These are phyloP conservation scores for Plodia interpunctella DNA, from an alignment of 1,140 invertebrate genomes.

Conservation along the genomic window DNA sequence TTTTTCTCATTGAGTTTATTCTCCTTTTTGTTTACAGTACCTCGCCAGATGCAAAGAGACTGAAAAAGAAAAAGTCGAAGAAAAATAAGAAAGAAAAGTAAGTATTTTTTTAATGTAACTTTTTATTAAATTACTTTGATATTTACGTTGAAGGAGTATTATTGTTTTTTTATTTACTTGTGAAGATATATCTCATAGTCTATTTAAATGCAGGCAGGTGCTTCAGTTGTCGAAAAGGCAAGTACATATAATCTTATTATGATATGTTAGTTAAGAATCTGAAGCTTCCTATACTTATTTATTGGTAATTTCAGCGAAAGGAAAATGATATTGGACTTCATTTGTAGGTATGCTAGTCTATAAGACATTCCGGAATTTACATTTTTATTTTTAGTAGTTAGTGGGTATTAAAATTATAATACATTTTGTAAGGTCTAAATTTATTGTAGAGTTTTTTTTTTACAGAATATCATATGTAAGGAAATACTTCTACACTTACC, in stretches of 20 bases:
- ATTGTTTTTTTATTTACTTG: conserved; percentile 12
- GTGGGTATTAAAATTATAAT: not conserved
- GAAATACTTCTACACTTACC: too few species aligned
- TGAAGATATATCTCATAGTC: conserved; percentile 22
- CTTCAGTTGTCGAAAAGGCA: conserved; percentile 61
- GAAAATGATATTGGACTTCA: conserved; percentile 61
- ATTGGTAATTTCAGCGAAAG: conserved; percentile 63
- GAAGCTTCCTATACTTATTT: conserved; percentile 10
- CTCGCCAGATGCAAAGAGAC: conserved; percentile 80
- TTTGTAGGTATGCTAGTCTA: conserved; percentile 59
- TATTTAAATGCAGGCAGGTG: conserved; percentile 61
- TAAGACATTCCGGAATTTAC: conserved; percentile 11
- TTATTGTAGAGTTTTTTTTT: too few species aligned
- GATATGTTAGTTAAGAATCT: conserved; percentile 14
- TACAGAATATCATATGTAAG: too few species aligned
- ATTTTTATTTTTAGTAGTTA: conserved; percentile 12
- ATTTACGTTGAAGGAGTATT: conserved; percentile 17
- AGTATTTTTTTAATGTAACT: conserved; percentile 31
- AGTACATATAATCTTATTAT: conserved; percentile 40
- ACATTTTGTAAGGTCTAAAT: too few species aligned
- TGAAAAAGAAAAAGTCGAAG: conserved; percentile 83
- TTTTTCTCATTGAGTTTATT: conserved; percentile 3
- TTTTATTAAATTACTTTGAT: not conserved
- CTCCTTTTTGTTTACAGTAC: conserved; percentile 75
- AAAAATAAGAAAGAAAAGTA: conserved; percentile 84